Conservation (phyloP, 23 tunicate genomes). For the Clavelina lepadiformis region DNA sequence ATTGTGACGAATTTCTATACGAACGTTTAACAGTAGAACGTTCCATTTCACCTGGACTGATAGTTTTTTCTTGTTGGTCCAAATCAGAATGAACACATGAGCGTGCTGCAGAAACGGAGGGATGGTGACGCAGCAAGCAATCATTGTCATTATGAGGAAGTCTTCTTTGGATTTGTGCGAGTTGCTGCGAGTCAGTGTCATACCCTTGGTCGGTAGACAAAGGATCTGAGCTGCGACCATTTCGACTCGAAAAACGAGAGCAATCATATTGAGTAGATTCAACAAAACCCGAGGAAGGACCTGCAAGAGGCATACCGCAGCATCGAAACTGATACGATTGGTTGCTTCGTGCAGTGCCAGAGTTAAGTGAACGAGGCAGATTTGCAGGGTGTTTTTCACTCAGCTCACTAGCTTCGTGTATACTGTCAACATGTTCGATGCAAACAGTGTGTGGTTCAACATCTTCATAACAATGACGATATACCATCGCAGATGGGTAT, state of each 20-base stretch:
- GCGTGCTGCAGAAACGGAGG: neutral
- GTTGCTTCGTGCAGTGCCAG: no score
- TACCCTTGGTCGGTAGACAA: slow-evolving; percentile 94
- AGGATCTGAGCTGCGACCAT: slow-evolving; percentile 75
- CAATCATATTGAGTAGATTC: slow-evolving; percentile 5
- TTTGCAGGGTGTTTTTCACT: no score
- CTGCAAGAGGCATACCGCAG: neutral
- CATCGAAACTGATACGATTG: no score
- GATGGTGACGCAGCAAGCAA: no score
- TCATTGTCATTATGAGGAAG: no score
- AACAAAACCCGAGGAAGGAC: neutral
- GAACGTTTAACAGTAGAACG: slow-evolving; percentile 4
- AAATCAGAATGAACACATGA: slow-evolving; percentile 7
- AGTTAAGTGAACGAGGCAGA: no score
- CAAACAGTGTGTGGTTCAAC: slow-evolving; percentile 22
- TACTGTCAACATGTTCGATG: no score
- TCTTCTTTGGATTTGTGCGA: neutral
- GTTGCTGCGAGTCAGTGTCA: slow-evolving; percentile 87
- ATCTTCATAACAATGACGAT: slow-evolving; percentile 41
- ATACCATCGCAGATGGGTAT: slow-evolving; percentile 27
- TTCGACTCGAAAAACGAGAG: neutral
- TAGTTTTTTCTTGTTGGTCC: neutral
- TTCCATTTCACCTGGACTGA: neutral
- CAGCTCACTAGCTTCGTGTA: no score
- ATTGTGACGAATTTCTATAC: neutral